Evolutionary conservation across 2,113 vertebrate genomes (phyloP).

Genomic region (Cheirogaleus medius): DNA sequence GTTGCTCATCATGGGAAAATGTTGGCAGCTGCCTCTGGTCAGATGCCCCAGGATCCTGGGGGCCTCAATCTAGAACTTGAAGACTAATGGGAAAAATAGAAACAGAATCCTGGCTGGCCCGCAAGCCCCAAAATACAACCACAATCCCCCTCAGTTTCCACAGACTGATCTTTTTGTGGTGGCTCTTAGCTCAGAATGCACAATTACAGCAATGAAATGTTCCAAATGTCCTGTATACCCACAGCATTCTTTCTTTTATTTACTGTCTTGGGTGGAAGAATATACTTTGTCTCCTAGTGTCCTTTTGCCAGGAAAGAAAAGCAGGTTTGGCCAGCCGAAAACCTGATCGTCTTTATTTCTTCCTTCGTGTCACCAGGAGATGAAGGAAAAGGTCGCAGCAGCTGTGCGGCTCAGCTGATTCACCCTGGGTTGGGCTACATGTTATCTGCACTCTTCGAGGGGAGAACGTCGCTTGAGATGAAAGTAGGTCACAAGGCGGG

Average conservation of each 20-base stretch:
- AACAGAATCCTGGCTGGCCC: slow-evolving; percentile 26
- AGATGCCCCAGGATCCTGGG: not conserved
- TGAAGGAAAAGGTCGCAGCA: slow-evolving; percentile 48
- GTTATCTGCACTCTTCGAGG: not conserved
- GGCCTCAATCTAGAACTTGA: slow-evolving; percentile 34
- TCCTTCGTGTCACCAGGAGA: slow-evolving; percentile 31
- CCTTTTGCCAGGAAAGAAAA: slow-evolving; percentile 67
- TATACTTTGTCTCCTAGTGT: slow-evolving; percentile 61
- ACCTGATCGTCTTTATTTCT: slow-evolving; percentile 43
- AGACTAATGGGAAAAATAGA: slow-evolving; percentile 36
- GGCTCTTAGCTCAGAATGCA: slow-evolving; percentile 52
- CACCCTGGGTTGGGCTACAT: not conserved
- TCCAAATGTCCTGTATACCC: slow-evolving; percentile 45
- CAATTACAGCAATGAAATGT: slow-evolving; percentile 65
- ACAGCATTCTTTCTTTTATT: slow-evolving; percentile 76
- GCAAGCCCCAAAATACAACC: slow-evolving; percentile 18
- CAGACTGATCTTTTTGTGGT: slow-evolving; percentile 67
- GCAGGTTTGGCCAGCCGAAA: slow-evolving; percentile 66
- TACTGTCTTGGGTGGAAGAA: slow-evolving; percentile 72
- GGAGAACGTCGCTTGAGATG: not conserved
- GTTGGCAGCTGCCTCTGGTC: slow-evolving; percentile 21
- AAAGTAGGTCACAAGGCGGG: slow-evolving; percentile 57
- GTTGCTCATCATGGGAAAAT: not conserved
- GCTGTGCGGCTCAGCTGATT: not conserved
- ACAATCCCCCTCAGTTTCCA: slow-evolving; percentile 48